phyloP scores from a whole-genome alignment of 1,140 invertebrate species.

The Drosophila dunni region DNA sequence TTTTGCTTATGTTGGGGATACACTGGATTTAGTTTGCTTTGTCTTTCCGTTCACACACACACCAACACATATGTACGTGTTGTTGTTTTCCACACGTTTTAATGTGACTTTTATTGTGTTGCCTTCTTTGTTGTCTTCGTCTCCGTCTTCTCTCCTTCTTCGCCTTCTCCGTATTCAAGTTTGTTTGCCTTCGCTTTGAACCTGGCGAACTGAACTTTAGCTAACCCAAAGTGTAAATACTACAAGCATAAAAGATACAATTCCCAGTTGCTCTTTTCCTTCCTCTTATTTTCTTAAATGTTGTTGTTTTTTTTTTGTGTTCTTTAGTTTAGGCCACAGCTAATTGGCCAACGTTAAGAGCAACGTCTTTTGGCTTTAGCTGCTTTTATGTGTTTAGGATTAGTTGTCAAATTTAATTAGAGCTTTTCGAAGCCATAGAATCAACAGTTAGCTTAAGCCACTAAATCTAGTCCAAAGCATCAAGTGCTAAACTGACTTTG shows the following conservation, averaged over 20 bases:
- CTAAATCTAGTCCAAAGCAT: conserved; percentile 17
- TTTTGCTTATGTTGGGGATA: conserved; percentile 37
- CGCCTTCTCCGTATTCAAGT: conserved; percentile 70
- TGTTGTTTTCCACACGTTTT: conserved; percentile 61
- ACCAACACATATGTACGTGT: conserved; percentile 12
- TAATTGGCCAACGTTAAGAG: conserved; percentile 25
- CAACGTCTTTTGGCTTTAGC: conserved; percentile 21
- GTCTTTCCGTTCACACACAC: conserved; percentile 29
- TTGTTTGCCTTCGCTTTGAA: conserved; percentile 61
- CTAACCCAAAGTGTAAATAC: conserved; percentile 39
- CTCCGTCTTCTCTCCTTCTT: too few relatives aligned
- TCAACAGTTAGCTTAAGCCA: conserved; percentile 25
- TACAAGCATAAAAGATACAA: conserved; percentile 16
- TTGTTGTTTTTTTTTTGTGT: not conserved
- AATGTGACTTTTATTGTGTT: conserved; percentile 80
- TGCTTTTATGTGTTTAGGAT: conserved; percentile 20
- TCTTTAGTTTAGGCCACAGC: conserved; percentile 19
- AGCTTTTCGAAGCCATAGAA: conserved; percentile 30
- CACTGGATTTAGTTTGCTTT: conserved; percentile 39
- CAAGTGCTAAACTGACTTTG: not conserved
- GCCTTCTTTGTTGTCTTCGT: conserved; percentile 69
- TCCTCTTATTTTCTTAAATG: conserved; percentile 2
- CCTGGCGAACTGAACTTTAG: conserved; percentile 39
- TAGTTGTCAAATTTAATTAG: conserved; percentile 45
- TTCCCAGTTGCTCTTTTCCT: conserved; percentile 16